These are phyloP conservation scores for Sceloporus undulatus DNA, from an alignment of 2,113 vertebrate species.

Conservation along the genomic window DNA sequence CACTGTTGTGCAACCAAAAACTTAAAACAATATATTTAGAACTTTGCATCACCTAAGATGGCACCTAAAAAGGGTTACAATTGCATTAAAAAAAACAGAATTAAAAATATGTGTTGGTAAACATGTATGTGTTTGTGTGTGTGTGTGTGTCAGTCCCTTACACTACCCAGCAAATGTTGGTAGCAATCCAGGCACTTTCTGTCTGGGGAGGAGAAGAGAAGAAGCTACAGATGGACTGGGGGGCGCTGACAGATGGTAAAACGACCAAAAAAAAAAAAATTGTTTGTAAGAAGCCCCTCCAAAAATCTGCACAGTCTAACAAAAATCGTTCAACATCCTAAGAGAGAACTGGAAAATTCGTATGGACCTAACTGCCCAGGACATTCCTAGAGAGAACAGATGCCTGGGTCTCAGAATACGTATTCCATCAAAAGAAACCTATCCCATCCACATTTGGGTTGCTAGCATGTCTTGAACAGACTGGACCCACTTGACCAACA, in stretches of 20 bases:
- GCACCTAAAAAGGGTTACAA: neutral
- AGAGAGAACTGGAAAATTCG: neutral
- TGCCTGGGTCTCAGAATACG: neutral
- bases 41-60: neutral
- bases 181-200: neutral
- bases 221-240: neutral
- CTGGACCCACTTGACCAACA: neutral
- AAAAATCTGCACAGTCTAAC: neutral
- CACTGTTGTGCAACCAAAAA: neutral
- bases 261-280: neutral
- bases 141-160: neutral
- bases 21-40: too few relatives aligned
- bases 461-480: neutral
- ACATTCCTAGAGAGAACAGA: neutral
- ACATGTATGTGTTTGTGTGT: neutral
- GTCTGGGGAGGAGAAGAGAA: neutral
- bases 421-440: neutral
- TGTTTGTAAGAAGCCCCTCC: neutral
- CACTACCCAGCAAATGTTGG: neutral
- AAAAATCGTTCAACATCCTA: neutral
- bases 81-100: neutral
- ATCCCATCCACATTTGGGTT: neutral
- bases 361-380: neutral
- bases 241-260: constrained; percentile 3
- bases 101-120: neutral